Percentiles rank a stretch among this genome's conserved stretches.
Conservation (phyloP, 1,140 invertebrate species). For the Camponotus floridanus region DNA sequence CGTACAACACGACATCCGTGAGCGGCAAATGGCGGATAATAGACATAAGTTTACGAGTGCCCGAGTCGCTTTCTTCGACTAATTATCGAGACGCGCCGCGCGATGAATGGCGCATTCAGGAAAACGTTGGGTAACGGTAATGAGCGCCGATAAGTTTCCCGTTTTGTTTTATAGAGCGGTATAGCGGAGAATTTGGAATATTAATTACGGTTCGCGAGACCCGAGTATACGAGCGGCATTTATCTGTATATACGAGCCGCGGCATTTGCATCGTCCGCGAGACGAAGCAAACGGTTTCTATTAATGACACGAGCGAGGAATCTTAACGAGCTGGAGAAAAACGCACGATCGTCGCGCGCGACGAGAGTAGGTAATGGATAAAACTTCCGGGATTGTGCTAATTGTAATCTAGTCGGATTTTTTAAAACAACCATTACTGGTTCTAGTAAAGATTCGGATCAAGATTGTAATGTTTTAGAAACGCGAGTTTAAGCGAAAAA, state of each 20-base stretch:
- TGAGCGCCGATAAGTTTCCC: slow-evolving; percentile 44
- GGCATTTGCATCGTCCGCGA: neutral
- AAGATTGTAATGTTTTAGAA: too few species aligned
- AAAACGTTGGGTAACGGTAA: slow-evolving; percentile 35
- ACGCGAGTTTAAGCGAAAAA: too few species aligned
- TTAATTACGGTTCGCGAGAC: slow-evolving; percentile 44
- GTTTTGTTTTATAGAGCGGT: slow-evolving; percentile 12
- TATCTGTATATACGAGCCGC: neutral
- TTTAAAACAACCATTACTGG: too few species aligned
- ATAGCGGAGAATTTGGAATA: slow-evolving; percentile 37
- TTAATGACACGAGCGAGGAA: slow-evolving; percentile 26
- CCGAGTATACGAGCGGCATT: neutral
- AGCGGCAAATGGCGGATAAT: slow-evolving; percentile 23
- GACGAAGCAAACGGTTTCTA: slow-evolving; percentile 21
- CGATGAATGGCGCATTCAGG: slow-evolving; percentile 53
- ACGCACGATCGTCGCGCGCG: neutral
- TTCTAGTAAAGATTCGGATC: too few species aligned
- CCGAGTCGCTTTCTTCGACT: slow-evolving; percentile 44
- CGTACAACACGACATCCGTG: slow-evolving; percentile 24
- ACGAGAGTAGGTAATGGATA: neutral
- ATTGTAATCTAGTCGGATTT: too few species aligned
- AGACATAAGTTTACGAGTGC: slow-evolving; percentile 39
- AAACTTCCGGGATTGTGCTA: too few species aligned
- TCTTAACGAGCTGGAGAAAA: slow-evolving; percentile 30
- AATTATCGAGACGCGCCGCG: slow-evolving; percentile 34